Conservation (phyloP, 2,797 vertebrate species). For the Malacoraja senta region DNA sequence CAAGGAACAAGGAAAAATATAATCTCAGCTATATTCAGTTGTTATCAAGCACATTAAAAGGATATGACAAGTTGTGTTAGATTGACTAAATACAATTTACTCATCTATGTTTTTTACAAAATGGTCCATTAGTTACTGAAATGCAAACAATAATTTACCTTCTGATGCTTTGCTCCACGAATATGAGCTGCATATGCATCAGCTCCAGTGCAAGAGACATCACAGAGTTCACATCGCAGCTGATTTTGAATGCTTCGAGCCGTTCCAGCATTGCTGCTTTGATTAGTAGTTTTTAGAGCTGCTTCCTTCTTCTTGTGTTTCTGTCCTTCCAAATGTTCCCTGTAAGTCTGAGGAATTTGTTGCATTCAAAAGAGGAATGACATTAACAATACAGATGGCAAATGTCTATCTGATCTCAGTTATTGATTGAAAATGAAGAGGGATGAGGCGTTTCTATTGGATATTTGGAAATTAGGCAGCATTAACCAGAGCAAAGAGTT, state of each 20-base stretch:
- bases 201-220: slow-evolving; percentile 90
- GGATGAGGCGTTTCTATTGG: too few species aligned
- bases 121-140: background rate
- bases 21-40: background rate
- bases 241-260: slow-evolving; percentile 87
- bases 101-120: background rate
- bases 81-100: background rate
- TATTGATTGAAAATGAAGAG: background rate
- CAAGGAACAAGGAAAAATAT: background rate
- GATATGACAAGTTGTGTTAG: too few species aligned
- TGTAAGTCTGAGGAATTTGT: slow-evolving; percentile 75
- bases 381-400: background rate
- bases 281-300: slow-evolving; percentile 74
- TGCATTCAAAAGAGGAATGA: background rate
- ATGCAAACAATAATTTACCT: slow-evolving; percentile 62
- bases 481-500: too few species aligned
- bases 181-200: slow-evolving; percentile 94
- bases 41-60: background rate
- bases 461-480: too few species aligned
- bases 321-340: slow-evolving; percentile 93
- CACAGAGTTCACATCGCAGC: slow-evolving; percentile 91
- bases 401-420: background rate
- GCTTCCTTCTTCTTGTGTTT: slow-evolving; percentile 98
- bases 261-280: slow-evolving; percentile 62
- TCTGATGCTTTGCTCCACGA: slow-evolving; percentile 94